Base-by-base conservation (phyloP, 2,797 vertebrate genomes). In the Gymnoscopelus braueri region DNA sequence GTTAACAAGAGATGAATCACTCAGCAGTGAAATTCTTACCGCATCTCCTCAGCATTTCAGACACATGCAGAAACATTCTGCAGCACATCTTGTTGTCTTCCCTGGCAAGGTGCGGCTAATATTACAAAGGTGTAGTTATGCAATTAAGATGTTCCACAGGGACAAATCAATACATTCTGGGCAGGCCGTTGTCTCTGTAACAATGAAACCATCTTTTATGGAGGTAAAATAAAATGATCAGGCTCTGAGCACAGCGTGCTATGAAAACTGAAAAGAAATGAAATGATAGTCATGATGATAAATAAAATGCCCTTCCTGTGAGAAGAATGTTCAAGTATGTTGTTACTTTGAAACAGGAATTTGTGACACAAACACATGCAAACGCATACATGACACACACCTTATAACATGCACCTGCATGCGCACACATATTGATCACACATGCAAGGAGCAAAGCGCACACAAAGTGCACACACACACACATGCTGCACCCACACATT, bases 91-190 rank as follows among this genome's bases (percentile, higher is more conserved):
- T 13, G 35, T 52, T 51, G 44, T 67, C 50, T 60, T 62, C 12
- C 35, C n/a, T 32, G 15, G 9, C 48, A 24, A 69, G 13, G 58
- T 12, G 26, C 29, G 5, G 19, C 23, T 57, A 32, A 8, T 12
- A 65, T 61, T 56, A 23, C 78, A 67, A 61, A 44, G 24, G 39
- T 50, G 60, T 57, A 7, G n/a, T 29, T 35, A 5, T 53, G 32
- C 51, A 65, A 63, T 74, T 67, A 66, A 69, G 15, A 63, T 60
- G 23, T 15, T 62, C 52, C 59, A 48, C 10, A 5, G 11, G 15
- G 54, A 58, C 15, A 53, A 70, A 75, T 59, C 54, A 58, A 67
- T 60, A 66, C 39, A 72, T 48, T 23, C 51, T 51, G 13, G 19
- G 4, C 67, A 13, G 32, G 13, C 13, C n/a, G 32, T 14, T 61